phyloP scores from a whole-genome alignment of 1,140 invertebrate genomes.

The Drosophila guanche region DNA sequence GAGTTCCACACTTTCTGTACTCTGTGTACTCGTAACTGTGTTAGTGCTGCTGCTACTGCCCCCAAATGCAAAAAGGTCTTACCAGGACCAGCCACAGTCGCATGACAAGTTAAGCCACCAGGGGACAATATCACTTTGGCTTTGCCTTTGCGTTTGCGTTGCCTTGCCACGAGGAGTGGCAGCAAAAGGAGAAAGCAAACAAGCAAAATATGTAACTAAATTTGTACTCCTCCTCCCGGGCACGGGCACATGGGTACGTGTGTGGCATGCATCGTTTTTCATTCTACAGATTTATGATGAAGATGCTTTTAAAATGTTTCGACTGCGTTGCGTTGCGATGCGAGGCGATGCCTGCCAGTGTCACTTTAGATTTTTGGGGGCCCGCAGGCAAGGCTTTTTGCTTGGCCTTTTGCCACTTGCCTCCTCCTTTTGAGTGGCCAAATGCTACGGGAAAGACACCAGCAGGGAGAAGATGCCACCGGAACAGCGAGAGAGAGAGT shows the following conservation, averaged over 20 bases:
- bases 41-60: slow-evolving; percentile 27
- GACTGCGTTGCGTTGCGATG: slow-evolving; percentile 35
- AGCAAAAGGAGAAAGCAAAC: slow-evolving; percentile 35
- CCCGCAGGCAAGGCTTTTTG: slow-evolving; percentile 11
- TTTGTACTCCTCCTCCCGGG: slow-evolving; percentile 47
- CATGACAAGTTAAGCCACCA: slow-evolving; percentile 75
- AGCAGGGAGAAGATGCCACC: not conserved
- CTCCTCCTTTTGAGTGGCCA: slow-evolving; percentile 19
- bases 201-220: slow-evolving; percentile 67
- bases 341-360: slow-evolving; percentile 46
- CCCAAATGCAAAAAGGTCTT: slow-evolving; percentile 67
- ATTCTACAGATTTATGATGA: slow-evolving; percentile 73
- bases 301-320: slow-evolving; percentile 76
- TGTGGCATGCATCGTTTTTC: slow-evolving; percentile 58
- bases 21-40: slow-evolving; percentile 29
- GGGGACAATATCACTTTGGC: slow-evolving; percentile 79
- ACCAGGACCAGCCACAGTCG: slow-evolving; percentile 35
- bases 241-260: slow-evolving; percentile 10
- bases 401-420: slow-evolving; percentile 11
- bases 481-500: slow-evolving; percentile 7
- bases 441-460: slow-evolving; percentile 17
- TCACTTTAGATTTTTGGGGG: slow-evolving; percentile 61
- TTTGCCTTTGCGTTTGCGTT: not conserved
- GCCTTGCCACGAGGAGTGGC: slow-evolving; percentile 26
- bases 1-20: not conserved